phyloP scores from a whole-genome alignment of 2,113 vertebrate genomes.

The Rana temporaria region DNA sequence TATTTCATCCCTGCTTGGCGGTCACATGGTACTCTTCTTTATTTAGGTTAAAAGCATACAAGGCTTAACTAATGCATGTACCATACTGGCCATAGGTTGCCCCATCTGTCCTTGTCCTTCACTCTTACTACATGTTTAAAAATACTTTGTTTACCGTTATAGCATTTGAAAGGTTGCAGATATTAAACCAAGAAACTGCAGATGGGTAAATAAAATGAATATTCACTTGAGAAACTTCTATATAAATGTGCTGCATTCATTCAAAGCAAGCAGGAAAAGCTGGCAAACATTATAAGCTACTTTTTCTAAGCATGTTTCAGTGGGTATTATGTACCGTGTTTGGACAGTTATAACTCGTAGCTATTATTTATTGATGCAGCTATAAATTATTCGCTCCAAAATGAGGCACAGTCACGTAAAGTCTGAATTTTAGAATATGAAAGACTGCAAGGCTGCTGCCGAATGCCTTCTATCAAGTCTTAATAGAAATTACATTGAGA shows the following conservation, averaged over 20 bases:
- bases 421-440: slow-evolving; percentile 47
- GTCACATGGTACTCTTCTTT: not conserved
- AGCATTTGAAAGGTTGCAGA: not conserved
- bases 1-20: too few relatives aligned
- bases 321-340: slow-evolving; percentile 51
- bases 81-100: not conserved
- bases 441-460: slow-evolving; percentile 31
- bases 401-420: slow-evolving; percentile 56
- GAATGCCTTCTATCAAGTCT: slow-evolving; percentile 20
- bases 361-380: slow-evolving; percentile 48
- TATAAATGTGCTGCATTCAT: slow-evolving; percentile 14
- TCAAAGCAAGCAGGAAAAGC: slow-evolving; percentile 1
- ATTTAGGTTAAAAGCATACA: not conserved
- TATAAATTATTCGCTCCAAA: slow-evolving; percentile 51
- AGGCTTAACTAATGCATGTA: not conserved
- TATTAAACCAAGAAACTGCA: not conserved
- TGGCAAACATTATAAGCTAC: slow-evolving; percentile 4
- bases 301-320: slow-evolving; percentile 38
- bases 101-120: not conserved
- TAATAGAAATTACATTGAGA: not conserved
- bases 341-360: slow-evolving; percentile 54
- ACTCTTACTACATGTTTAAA: not conserved
- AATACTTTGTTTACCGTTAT: not conserved
- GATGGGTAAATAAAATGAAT: not conserved
- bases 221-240: not conserved